Evolutionary conservation across 2,797 vertebrate species (phyloP).

Genomic region (Crocodylus rhombifer): DNA sequence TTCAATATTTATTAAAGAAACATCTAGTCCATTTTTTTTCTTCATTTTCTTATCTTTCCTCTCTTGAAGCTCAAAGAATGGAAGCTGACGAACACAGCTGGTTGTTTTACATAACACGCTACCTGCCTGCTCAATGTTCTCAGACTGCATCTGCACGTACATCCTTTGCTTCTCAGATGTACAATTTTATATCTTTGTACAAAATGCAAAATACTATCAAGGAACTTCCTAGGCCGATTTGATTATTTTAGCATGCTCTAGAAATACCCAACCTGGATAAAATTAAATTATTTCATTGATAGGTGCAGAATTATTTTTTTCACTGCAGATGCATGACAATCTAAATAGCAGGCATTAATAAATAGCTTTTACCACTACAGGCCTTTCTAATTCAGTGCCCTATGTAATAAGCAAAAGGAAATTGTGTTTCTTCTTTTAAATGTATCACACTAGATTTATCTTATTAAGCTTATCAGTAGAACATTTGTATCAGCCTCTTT

Average conservation of each 20-base stretch:
- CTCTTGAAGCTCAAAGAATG: slow-evolving; percentile 19
- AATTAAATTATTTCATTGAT: neutral
- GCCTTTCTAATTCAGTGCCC: neutral
- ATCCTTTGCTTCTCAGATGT: neutral
- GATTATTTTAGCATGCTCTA: neutral
- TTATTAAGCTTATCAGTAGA: neutral
- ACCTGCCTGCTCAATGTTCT: neutral
- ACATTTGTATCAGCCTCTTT: neutral
- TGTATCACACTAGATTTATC: neutral
- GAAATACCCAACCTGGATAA: neutral
- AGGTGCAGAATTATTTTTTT: neutral
- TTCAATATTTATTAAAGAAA: slow-evolving; percentile 61
- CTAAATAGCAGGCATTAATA: neutral
- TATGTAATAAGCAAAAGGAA: neutral
- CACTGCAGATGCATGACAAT: neutral
- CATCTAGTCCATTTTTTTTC: neutral
- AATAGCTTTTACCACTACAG: neutral
- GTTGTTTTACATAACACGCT: neutral
- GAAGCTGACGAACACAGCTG: neutral
- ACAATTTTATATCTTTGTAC: neutral
- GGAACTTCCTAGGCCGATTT: neutral
- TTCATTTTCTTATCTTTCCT: neutral
- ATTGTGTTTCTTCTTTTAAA: neutral
- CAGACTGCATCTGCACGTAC: neutral
- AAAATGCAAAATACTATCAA: neutral